Evolutionary conservation across 2,797 vertebrate genomes (phyloP).

Genomic region (Lithobates pipiens): DNA sequence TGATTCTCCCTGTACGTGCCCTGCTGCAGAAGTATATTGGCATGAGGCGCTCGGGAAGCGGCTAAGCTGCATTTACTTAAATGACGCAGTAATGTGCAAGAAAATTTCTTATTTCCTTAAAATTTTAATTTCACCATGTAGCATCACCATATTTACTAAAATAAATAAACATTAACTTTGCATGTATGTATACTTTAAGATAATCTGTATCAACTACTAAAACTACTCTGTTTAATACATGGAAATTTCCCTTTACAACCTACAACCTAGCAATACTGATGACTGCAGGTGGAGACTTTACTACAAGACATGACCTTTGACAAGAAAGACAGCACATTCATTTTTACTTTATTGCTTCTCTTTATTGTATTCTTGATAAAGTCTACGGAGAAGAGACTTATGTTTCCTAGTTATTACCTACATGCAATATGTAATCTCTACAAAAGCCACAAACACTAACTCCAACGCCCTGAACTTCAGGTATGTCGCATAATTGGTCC

Average conservation of each 20-base stretch:
- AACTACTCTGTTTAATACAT: neutral
- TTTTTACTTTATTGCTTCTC: conserved; percentile 35
- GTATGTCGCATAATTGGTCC: neutral
- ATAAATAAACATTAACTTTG: too few relatives aligned
- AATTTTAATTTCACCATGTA: too few relatives aligned
- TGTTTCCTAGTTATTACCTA: neutral
- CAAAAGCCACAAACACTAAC: neutral
- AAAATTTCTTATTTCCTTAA: too few relatives aligned
- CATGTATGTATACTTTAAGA: too few relatives aligned
- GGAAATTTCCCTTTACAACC: neutral
- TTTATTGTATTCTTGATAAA: conserved; percentile 32
- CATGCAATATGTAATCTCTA: neutral
- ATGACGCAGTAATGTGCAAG: too few relatives aligned
- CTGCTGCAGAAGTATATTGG: too few relatives aligned
- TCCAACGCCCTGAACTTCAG: neutral
- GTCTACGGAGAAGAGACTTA: conserved; percentile 11
- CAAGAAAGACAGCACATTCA: conserved; percentile 17
- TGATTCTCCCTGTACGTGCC: too few relatives aligned
- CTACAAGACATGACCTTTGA: conserved; percentile 39
- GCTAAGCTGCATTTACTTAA: too few relatives aligned
- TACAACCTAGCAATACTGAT: conserved; percentile 3
- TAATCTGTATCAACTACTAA: too few relatives aligned
- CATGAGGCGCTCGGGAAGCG: too few relatives aligned
- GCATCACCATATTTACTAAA: too few relatives aligned
- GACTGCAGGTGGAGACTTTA: conserved; percentile 12